Base-by-base conservation (phyloP, 1,140 invertebrate genomes). In the Hormaphis cornu region DNA sequence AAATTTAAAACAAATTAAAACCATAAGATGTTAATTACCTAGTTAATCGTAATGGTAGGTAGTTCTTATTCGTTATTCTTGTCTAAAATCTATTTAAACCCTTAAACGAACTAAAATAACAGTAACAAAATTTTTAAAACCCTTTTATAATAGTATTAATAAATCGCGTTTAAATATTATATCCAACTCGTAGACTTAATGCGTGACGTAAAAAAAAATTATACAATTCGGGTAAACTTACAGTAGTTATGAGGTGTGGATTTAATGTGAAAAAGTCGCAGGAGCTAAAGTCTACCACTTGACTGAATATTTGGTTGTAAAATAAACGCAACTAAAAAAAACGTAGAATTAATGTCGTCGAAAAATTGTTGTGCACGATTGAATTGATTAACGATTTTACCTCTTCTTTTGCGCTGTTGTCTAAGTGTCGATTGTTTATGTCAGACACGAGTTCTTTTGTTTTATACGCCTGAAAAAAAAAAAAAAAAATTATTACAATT, bases 391-490 rank as follows among this genome's bases (percentile, higher is more conserved):
- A n/a, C 4, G 26, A 10, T 16, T 37, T 58, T 37, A 71, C 70
- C 46, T 71, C 44, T 66, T 66, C 44, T 16, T 66, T 66, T 66
- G 44, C 35, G 14, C 4, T 50, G 7, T 50, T 22, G 26, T 66
- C 61, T 48, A 66, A 66, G 22, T 66, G 50, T 48, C 61, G 40
- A 48, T 66, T 66, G 24, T 66, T 50, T 66, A 66, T 48, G 24
- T 66, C 61, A 18, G 61, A 5, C 24, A 66, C 8, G 24, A 66
- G 12, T 10, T 2, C 35, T 66, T 66, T 48, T n/a, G 61, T 22
- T 48, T 33, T 63, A 12, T 48, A 46, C 8, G 61, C 44, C 44
- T 66, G 35, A 33, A 48, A 48, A 30, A 33, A 1, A 48, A 59
- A 40, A 59, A 16, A 56, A 2, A 12, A 33, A 6, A 9, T n/a